Base-by-base conservation (phyloP, 2,797 vertebrate species). In the Enoplosus armatus region DNA sequence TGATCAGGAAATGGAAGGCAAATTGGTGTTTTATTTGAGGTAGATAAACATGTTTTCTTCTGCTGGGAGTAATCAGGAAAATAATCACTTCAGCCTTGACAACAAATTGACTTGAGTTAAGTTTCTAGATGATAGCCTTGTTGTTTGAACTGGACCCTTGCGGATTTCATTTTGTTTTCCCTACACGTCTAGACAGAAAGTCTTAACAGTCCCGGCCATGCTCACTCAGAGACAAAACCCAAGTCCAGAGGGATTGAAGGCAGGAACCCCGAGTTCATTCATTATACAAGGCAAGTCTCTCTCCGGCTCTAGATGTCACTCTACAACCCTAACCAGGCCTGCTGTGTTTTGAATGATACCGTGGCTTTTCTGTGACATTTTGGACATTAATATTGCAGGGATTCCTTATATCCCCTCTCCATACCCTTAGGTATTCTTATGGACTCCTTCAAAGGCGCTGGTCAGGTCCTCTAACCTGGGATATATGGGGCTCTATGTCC, bases 311-410 rank as follows among this genome's bases (percentile, higher is more conserved):
- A 72, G 74, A 80, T 87, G 80, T 87, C 80, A 74, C 80, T 80
- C 87, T 9, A 68, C 78, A 87, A 83, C 67, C 68, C 75, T 73
- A 79, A 84, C 68, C 74, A 77, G 81, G 71, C 73, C 78, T 66
- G 51, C 58, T 9, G 35, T 63, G 24, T 82, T 90, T 74, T 84
- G 72, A 89, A 89, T 75, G 86, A 88, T 83, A 82, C 82, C 1
- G 1, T 80, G 80, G 88, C 88, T 92, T 93, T 90, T 82, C 85
- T 77, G 24, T 93, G 93, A 93, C 93, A 94, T 95, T 95, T 93
- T 89, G 90, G 92, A 93, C 92, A 93, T 93, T 91, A 92, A 93
- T 93, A 93, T 93, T 92, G 88, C 85, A 92, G 85, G 69, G 90
- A 94, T 91, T 90, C 73, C 83, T 85, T 80, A 85, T 82, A 90